phyloP scores from a whole-genome alignment of 2,113 vertebrate species.

The Syrrhaptes paradoxus region DNA sequence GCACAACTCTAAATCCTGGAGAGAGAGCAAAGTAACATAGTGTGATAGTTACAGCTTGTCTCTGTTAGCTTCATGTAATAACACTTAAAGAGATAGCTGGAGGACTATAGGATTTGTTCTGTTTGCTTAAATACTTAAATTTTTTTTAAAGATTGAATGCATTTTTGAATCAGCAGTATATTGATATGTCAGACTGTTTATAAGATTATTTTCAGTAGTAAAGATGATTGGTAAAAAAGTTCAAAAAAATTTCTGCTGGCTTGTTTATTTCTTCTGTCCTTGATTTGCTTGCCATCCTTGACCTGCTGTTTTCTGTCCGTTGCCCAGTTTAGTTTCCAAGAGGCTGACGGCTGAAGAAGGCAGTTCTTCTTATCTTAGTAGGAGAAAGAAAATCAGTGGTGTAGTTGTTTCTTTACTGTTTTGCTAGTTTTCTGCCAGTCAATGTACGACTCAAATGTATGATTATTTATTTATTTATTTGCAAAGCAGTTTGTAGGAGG shows the following conservation, averaged over 20 bases:
- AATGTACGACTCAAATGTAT: too few species aligned
- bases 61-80: background rate
- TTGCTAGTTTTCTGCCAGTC: background rate
- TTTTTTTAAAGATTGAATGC: background rate
- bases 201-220: background rate
- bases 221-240: background rate
- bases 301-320: background rate
- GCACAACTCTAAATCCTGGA: background rate
- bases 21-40: background rate
- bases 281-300: background rate
- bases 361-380: background rate
- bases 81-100: background rate
- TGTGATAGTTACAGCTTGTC: background rate
- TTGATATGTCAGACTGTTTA: background rate
- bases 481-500: background rate
- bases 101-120: background rate
- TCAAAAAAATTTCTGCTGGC: background rate
- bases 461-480: background rate
- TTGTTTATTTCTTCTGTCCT: background rate
- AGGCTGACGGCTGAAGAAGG: background rate
- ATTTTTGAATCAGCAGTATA: background rate
- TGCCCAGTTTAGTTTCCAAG: background rate
- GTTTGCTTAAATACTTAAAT: accelerated
- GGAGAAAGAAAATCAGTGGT: background rate
- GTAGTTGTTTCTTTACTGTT: background rate